Conservation (phyloP, 1,140 invertebrate genomes). For the Planococcus citri region DNA sequence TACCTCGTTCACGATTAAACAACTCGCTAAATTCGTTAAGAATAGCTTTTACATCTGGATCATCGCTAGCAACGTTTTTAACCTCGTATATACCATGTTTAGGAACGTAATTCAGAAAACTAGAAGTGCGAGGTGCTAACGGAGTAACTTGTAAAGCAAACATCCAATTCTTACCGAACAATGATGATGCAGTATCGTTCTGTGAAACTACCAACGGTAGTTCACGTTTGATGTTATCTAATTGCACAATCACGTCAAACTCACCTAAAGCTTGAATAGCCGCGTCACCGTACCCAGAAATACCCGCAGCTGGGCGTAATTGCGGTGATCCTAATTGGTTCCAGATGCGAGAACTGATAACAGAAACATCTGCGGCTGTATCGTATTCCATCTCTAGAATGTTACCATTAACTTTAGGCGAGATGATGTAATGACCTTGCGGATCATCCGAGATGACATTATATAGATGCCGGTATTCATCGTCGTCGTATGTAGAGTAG, state of each 20-base stretch:
- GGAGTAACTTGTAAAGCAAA: not conserved
- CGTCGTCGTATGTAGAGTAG: not conserved
- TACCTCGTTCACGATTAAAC: not conserved
- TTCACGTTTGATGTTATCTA: not conserved
- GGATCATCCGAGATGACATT: not conserved
- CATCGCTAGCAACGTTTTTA: not conserved
- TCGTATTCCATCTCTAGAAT: not conserved
- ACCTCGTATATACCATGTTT: not conserved
- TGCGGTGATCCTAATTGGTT: not conserved
- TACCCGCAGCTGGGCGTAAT: not conserved
- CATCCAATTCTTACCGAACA: slow-evolving; percentile 1
- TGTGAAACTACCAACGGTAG: not conserved
- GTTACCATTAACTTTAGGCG: not conserved
- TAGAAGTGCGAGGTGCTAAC: not conserved
- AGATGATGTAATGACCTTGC: not conserved
- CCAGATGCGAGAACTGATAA: not conserved
- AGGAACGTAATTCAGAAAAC: not conserved
- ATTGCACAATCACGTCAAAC: not conserved
- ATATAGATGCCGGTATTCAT: not conserved
- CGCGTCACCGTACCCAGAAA: not conserved
- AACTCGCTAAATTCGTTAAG: not conserved
- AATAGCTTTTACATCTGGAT: not conserved
- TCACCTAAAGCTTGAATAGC: not conserved
- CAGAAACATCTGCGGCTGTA: not conserved
- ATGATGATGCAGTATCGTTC: not conserved